Base-by-base conservation (phyloP, 2,113 vertebrate genomes). In the Coryphaenoides rupestris region DNA sequence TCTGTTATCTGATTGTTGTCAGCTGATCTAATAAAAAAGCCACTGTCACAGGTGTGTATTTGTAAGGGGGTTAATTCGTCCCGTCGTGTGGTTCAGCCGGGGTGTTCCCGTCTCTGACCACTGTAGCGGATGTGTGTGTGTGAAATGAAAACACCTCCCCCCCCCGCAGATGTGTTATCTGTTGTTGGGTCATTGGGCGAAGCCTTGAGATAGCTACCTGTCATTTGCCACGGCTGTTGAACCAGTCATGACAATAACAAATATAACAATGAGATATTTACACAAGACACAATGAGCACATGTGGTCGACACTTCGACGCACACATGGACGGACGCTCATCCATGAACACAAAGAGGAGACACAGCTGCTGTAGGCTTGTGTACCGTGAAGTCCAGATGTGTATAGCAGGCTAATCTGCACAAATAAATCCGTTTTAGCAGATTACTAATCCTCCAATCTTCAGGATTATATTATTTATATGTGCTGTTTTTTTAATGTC, bases 351-450 rank as follows among this genome's bases (percentile, higher is more conserved):
- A 19, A 50, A 5, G 40, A 53, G 55, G 63, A 24, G 52, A 23
- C 45, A n/a, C 21, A 66, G 65, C 33, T 7, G 63, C 49, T 63
- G 57, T 12, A 60, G 53, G 52, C 55, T 76, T 56, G 54, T 68
- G 72, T 60, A 75, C 64, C 55, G 67, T 78, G 74, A 26, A 19
- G 64, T 71, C 76, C 80, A 85, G 76, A 82, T 86, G 83, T 83
- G 73, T 58, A 40, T 40, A 40, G 5, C 33, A 40, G 33, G 33
- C 4, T 12, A 2, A 7, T 40, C 5, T 40, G 33, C 33, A 40
- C 33, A 40, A 40, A n/a, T n/a, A n/a, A n/a, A 40, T 40, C 33
- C 33, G 13, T 7, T 40, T 40, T 40, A 40, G 13, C 13, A 12
- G 33, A 9, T 12, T 40, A 40, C 33, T 40, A 40, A 40, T 40